Evolutionary conservation across 2,888 invertebrate genomes (phyloP).

Genomic region (Nomada fucata): DNA sequence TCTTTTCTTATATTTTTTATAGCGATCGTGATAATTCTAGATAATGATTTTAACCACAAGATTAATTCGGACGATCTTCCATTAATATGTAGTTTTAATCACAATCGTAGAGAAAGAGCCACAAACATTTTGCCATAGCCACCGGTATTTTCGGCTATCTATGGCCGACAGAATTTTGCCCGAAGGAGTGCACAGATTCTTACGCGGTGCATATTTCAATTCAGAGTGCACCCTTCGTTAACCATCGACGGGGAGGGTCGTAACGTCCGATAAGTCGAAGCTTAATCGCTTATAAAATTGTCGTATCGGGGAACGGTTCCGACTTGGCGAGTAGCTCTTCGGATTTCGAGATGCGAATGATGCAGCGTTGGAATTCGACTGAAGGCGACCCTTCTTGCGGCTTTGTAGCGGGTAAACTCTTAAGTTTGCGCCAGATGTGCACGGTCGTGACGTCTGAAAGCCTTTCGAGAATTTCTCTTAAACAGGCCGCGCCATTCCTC

Average conservation of each 20-base stretch:
- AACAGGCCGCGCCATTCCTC: background rate
- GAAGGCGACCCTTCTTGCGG: constrained; percentile 56
- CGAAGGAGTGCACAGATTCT: background rate
- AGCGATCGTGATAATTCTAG: too few species aligned
- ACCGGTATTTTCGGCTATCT: too few species aligned
- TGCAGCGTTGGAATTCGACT: constrained; percentile 33
- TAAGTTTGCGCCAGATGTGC: constrained; percentile 47
- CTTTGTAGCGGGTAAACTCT: constrained; percentile 67
- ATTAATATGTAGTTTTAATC: too few species aligned
- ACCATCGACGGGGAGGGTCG: constrained; percentile 1
- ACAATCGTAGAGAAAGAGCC: too few species aligned
- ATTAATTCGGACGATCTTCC: too few species aligned
- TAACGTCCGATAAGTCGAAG: constrained; percentile 39
- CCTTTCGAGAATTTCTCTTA: constrained; percentile 26
- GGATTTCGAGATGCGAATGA: background rate
- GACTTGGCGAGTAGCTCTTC: background rate
- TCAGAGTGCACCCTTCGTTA: constrained; percentile 37
- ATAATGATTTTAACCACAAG: too few species aligned
- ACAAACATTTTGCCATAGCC: too few species aligned
- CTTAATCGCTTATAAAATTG: constrained; percentile 49
- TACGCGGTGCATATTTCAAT: constrained; percentile 9
- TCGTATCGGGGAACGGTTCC: background rate
- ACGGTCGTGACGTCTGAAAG: constrained; percentile 31
- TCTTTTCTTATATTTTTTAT: too few species aligned
- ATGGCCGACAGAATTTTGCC: background rate